These are phyloP conservation scores for Pampusana beccarii DNA, from an alignment of 2,113 vertebrate species.

Conservation along the genomic window DNA sequence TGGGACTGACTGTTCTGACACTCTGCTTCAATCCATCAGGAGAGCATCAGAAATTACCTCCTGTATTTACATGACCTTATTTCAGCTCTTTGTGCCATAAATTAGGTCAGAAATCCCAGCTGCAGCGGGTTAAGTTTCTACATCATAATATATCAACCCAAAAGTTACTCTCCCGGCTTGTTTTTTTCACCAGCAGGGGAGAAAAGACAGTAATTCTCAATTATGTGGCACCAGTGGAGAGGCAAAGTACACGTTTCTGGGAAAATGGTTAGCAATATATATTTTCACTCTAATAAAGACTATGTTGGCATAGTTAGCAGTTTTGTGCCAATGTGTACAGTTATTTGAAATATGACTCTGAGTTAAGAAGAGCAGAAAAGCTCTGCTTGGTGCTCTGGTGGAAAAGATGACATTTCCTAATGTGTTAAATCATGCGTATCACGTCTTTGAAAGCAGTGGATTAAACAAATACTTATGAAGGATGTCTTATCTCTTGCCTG, in stretches of 20 bases:
- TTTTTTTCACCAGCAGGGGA: slow-evolving; percentile 23
- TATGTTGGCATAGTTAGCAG: neutral
- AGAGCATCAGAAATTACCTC: slow-evolving; percentile 28
- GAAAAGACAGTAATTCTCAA: slow-evolving; percentile 34
- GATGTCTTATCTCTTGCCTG: slow-evolving; percentile 32
- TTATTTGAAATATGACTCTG: slow-evolving; percentile 37
- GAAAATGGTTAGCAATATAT: slow-evolving; percentile 32
- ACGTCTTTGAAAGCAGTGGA: slow-evolving; percentile 2
- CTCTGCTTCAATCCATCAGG: neutral
- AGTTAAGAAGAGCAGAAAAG: neutral
- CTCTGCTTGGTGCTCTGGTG: neutral
- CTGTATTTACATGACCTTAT: slow-evolving; percentile 44
- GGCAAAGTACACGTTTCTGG: neutral
- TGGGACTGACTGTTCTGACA: slow-evolving; percentile 28
- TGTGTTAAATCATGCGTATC: neutral
- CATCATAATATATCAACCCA: slow-evolving; percentile 26
- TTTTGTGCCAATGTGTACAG: slow-evolving; percentile 14
- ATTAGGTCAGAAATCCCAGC: slow-evolving; percentile 45
- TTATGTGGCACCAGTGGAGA: neutral
- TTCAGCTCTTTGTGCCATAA: slow-evolving; percentile 1
- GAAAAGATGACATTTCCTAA: slow-evolving; percentile 50
- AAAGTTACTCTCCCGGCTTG: neutral
- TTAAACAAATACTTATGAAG: slow-evolving; percentile 46
- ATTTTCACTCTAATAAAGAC: slow-evolving; percentile 38
- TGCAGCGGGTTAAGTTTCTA: slow-evolving; percentile 32